phyloP scores from a whole-genome alignment of 2,113 vertebrate genomes.

The Phaethornis superciliosus region DNA sequence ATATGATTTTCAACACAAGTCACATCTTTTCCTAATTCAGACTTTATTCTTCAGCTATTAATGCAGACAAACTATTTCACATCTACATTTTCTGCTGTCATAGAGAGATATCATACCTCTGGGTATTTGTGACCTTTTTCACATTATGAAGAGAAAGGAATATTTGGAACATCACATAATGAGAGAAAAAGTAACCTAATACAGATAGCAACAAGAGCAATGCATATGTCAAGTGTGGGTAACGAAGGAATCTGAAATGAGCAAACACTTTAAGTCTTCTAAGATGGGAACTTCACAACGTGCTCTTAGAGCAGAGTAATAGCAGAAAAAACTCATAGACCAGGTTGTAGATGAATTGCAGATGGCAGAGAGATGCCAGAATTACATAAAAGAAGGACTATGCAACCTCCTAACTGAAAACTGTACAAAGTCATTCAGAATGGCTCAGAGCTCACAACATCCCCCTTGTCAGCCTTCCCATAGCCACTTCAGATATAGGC shows the following conservation, averaged over 20 bases:
- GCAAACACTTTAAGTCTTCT: neutral
- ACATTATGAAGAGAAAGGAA: neutral
- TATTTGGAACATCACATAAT: neutral
- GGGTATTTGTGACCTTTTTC: neutral
- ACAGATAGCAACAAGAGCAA: neutral
- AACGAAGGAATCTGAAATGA: neutral
- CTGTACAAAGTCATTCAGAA: neutral
- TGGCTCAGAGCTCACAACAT: accelerated
- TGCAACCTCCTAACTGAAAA: neutral
- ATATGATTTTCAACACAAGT: neutral
- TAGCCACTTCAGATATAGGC: neutral
- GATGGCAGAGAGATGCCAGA: neutral
- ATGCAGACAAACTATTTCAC: neutral
- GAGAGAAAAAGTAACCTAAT: neutral
- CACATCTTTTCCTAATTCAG: neutral
- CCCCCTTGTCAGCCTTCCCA: neutral
- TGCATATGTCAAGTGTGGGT: neutral
- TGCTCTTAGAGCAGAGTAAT: neutral
- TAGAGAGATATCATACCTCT: neutral
- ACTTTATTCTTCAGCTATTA: neutral
- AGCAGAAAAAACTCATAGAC: neutral
- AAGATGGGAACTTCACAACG: neutral
- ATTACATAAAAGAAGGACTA: neutral
- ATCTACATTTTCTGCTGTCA: neutral
- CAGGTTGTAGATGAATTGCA: neutral